Percentiles rank a stretch among this genome's conserved stretches.
Conservation (phyloP, 1,140 invertebrate species). For the Hirudo medicinalis region DNA sequence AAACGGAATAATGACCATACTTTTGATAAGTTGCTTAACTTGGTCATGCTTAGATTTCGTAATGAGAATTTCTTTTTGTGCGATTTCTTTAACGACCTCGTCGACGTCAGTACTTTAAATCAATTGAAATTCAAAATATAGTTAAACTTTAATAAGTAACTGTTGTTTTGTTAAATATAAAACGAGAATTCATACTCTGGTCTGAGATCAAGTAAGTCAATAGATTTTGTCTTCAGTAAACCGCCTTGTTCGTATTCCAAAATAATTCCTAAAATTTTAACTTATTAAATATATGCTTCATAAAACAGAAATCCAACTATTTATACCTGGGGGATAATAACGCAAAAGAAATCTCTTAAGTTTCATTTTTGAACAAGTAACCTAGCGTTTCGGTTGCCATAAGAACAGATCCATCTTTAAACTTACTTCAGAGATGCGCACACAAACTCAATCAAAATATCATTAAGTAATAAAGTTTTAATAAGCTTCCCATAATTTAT, state of each 20-base stretch:
- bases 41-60: conserved; percentile 39
- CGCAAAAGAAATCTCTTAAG: conserved; percentile 38
- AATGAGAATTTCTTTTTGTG: conserved; percentile 38
- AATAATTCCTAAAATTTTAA: conserved; percentile 38
- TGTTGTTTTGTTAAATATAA: not conserved
- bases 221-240: conserved; percentile 40
- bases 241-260: conserved; percentile 42
- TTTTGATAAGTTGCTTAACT: conserved; percentile 23
- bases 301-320: not conserved
- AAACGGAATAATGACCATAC: conserved; percentile 8
- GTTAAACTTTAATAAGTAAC: not conserved
- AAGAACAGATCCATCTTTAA: conserved; percentile 4
- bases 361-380: conserved; percentile 31
- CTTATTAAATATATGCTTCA: not conserved
- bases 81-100: conserved; percentile 39
- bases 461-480: too few relatives aligned
- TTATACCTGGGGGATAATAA: conserved; percentile 38
- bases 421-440: not conserved
- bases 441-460: not conserved
- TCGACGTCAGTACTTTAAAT: conserved; percentile 36
- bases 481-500: not conserved
- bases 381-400: not conserved
- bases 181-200: conserved; percentile 32
- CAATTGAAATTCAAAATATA: conserved; percentile 19
- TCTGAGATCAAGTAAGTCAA: conserved; percentile 39